Percentiles rank a stretch among this genome's conserved stretches.
Evolutionary conservation across 1,140 invertebrate genomes (phyloP).

Genomic region (Dolichoris vasculosae): DNA sequence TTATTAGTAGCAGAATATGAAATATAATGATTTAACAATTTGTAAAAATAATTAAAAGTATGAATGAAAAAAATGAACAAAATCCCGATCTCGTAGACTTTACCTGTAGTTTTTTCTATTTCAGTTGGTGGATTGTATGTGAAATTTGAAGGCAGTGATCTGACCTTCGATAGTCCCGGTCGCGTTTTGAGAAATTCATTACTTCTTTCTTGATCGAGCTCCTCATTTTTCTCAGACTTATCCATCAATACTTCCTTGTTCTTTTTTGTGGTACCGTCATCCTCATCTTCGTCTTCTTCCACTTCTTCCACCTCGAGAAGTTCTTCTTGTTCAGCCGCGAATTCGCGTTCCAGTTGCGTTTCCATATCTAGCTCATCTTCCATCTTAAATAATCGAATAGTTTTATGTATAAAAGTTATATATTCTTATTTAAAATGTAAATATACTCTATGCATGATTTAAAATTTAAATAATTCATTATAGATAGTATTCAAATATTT

Average conservation of each 20-base stretch:
- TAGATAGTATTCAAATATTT: no score
- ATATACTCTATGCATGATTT: no score
- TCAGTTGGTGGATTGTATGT: slow-evolving; percentile 79
- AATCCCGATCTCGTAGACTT: neutral
- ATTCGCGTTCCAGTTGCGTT: slow-evolving; percentile 89
- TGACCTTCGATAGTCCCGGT: slow-evolving; percentile 75
- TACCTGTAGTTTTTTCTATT: slow-evolving; percentile 62
- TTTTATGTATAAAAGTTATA: neutral
- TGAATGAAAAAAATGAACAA: neutral
- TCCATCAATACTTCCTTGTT: slow-evolving; percentile 57
- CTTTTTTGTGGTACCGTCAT: slow-evolving; percentile 82
- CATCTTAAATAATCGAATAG: slow-evolving; percentile 76
- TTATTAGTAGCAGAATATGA: neutral
- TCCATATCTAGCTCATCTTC: slow-evolving; percentile 95
- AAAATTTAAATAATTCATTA: no score
- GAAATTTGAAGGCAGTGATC: slow-evolving; percentile 81
- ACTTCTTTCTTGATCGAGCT: slow-evolving; percentile 55
- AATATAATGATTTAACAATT: neutral
- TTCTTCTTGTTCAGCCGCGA: slow-evolving; percentile 77
- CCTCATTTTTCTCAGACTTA: slow-evolving; percentile 55
- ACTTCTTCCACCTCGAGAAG: slow-evolving; percentile 81
- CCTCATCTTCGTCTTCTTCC: slow-evolving; percentile 82
- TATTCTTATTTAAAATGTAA: no score
- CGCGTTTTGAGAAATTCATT: slow-evolving; percentile 59
- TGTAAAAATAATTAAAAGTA: neutral